A percentile compares a stretch with the other conserved stretches of the same genome.
Conservation (phyloP, 2,797 vertebrate genomes). For the Agapornis canus region DNA sequence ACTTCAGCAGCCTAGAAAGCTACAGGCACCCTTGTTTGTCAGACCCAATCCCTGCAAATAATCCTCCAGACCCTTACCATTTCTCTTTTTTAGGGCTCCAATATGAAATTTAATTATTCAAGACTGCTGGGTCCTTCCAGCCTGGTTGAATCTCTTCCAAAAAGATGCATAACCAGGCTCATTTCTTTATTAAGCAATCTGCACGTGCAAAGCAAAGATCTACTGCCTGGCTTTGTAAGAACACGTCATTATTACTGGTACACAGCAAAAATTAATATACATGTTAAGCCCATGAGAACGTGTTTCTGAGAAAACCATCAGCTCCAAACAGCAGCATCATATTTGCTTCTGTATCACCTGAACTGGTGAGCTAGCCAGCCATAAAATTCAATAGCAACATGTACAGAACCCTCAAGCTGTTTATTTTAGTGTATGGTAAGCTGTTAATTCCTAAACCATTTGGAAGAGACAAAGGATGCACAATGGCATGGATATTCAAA, state of each 20-base stretch:
- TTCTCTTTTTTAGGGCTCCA: neutral
- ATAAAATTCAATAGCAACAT: neutral
- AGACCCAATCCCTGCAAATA: neutral
- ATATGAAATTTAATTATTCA: neutral
- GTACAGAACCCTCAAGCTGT: neutral
- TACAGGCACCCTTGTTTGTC: neutral
- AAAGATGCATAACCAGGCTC: neutral
- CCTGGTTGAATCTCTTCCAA: neutral
- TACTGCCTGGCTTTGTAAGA: neutral
- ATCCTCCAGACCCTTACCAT: neutral
- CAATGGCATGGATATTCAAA: neutral
- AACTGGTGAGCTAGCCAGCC: neutral
- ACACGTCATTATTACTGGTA: neutral
- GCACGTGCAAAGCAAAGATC: neutral
- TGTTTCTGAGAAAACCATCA: neutral
- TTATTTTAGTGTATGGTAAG: neutral
- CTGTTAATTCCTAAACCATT: neutral
- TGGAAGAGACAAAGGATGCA: neutral
- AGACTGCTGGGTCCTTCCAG: neutral
- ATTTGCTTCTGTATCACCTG: neutral
- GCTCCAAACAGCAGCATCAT: neutral
- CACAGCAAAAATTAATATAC: neutral
- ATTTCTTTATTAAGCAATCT: neutral
- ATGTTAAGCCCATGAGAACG: rapidly evolving
- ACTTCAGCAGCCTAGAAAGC: neutral